Evolutionary conservation across 2,797 vertebrate species (phyloP).

Genomic region (Dryobates pubescens): DNA sequence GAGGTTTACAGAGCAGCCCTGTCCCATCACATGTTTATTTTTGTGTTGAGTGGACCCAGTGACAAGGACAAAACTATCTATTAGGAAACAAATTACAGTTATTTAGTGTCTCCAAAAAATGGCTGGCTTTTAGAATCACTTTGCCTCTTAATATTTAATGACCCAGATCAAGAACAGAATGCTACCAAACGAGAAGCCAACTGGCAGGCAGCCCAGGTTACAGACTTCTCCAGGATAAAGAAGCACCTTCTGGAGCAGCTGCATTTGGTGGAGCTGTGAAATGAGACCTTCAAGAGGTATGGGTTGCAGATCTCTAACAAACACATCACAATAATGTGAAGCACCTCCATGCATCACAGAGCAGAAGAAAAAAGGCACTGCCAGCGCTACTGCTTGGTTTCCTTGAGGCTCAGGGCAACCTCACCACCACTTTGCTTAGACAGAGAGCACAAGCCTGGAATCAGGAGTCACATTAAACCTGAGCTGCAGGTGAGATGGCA

Average conservation of each 20-base stretch:
- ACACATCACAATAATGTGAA: neutral
- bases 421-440: too few relatives aligned
- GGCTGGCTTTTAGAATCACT: constrained; percentile 56
- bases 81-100: constrained; percentile 69
- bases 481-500: neutral
- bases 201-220: constrained; percentile 51
- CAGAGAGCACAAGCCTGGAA: neutral
- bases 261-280: neutral
- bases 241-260: neutral
- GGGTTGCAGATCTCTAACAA: neutral
- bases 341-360: neutral
- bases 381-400: fast-evolving
- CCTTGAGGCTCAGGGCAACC: neutral
- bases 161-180: constrained; percentile 58
- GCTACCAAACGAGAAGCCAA: constrained; percentile 15
- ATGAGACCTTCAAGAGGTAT: neutral
- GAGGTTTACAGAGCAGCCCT: neutral
- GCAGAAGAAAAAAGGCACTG: neutral
- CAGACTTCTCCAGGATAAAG: neutral
- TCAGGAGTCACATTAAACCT: neutral
- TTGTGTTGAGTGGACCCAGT: neutral
- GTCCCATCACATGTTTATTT: neutral
- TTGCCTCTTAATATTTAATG: constrained; percentile 73
- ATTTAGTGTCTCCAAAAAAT: constrained; percentile 45
- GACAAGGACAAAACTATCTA: constrained; percentile 66